Evolutionary conservation across 2,113 vertebrate genomes (phyloP).

Genomic region (Lanius collurio): DNA sequence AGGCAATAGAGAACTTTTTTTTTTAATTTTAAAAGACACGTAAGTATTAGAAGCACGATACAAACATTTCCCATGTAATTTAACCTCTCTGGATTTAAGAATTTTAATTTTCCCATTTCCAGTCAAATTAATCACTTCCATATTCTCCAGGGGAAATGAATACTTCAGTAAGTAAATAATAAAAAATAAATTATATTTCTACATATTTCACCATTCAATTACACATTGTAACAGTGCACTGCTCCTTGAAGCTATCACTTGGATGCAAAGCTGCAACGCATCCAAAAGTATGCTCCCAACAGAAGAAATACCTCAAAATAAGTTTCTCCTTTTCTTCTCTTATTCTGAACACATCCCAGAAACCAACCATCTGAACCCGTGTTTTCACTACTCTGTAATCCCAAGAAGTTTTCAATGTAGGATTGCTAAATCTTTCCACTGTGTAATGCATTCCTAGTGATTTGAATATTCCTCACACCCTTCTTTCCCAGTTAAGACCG

Average conservation of each 20-base stretch:
- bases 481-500: background rate
- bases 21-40: background rate
- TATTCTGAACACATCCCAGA: background rate
- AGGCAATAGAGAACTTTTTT: background rate
- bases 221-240: background rate
- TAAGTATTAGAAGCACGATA: background rate
- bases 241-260: background rate
- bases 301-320: background rate
- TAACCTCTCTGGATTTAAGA: background rate
- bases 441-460: background rate
- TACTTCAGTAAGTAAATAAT: background rate
- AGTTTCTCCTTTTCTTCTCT: background rate
- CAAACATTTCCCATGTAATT: accelerated
- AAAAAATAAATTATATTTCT: background rate
- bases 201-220: background rate
- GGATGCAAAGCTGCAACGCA: accelerated
- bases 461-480: background rate
- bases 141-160: background rate
- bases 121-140: background rate
- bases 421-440: background rate
- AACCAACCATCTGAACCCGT: background rate
- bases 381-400: background rate
- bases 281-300: background rate
- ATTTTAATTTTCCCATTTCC: background rate
- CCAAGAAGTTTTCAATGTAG: background rate